A percentile compares a stretch with the other conserved stretches of the same genome.
These are phyloP conservation scores for Lagodon rhomboides DNA, from an alignment of 2,797 vertebrate genomes.

Conservation along the genomic window DNA sequence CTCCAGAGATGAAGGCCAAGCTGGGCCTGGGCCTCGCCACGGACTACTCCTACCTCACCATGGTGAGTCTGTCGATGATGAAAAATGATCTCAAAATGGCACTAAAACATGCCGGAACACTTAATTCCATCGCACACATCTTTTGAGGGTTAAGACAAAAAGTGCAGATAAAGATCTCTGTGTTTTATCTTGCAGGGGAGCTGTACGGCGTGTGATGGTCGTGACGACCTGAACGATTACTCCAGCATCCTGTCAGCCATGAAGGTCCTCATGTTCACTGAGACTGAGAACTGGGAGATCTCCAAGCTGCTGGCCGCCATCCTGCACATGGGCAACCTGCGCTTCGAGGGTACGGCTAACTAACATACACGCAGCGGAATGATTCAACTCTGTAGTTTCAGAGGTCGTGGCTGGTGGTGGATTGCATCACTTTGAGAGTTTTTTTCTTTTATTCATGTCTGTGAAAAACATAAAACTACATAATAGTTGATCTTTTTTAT, in stretches of 20 bases:
- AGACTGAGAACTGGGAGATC: conserved; percentile 98
- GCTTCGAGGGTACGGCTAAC: conserved; percentile 88
- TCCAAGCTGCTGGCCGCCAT: conserved; percentile 96
- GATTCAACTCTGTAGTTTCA: neutral
- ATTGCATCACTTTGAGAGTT: neutral
- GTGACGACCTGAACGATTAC: conserved; percentile 94
- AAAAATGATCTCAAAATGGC: too few relatives aligned
- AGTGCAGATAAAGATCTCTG: neutral
- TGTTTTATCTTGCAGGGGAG: conserved; percentile 85
- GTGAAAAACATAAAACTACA: neutral
- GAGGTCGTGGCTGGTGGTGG: neutral
- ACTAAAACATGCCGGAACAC: too few relatives aligned
- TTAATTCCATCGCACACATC: too few relatives aligned
- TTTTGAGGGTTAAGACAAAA: too few relatives aligned
- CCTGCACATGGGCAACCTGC: conserved; percentile 97
- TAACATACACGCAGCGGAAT: neutral
- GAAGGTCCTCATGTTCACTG: conserved; percentile 98
- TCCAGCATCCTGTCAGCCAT: conserved; percentile 96
- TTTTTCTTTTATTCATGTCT: neutral
- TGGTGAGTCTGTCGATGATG: conserved; percentile 85
- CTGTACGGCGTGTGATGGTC: conserved; percentile 93
- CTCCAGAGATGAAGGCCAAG: conserved; percentile 91
- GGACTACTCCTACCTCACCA: conserved; percentile 95
- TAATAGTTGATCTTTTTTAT: neutral
- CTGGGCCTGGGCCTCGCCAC: conserved; percentile 92